Evolutionary conservation across 2,888 invertebrate genomes (phyloP), one percentile per base, ranked within the genome.

Genomic region (Patella caerulea): DNA sequence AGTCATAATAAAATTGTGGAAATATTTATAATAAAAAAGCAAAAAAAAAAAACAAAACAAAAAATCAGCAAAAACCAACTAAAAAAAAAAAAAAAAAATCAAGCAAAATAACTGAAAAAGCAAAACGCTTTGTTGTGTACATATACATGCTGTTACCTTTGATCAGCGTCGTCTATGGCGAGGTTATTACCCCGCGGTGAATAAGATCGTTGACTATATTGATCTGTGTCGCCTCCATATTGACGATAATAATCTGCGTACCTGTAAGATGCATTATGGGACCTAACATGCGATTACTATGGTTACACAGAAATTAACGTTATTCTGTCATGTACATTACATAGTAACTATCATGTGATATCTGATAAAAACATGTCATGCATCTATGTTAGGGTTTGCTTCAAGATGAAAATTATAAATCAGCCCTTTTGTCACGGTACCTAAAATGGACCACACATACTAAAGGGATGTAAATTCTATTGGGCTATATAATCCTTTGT

Each of bases 171-270:
- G 29, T 81, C 81, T 4, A 78, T 54, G 19, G 81, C 82, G 29
- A 83, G 84, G 11, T 83, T 83, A 70, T 81, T 74, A 52, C 84
- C 85, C 69, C 86, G 82, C 55, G 65, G 65, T 24, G 86, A 85
- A 56, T 83, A 78, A 78, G 84, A 83, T 74, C 82, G 83, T 15
- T 81, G 78, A 77, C 82, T 83, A 78, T 82, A 81, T 52, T 80
- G 79, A 75, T 86, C 84, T 75, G 79, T 77, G 3, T 80, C 84
- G 59, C 77, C 76, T 45, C 74, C 71, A 56, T 77, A 56, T 56
- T 24, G 65, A 71, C 45, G 59, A 53, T 72, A 72, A 53, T 72
- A 72, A 65, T 29, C 76, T 19, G 72, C 59, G 69, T 76, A 78
- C 73, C 78, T 78, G 78, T 56, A 69, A 65, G 56, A 70, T 15